Evolutionary conservation across 1,140 invertebrate genomes (phyloP).

Genomic region (Rhopalosiphum maidis): DNA sequence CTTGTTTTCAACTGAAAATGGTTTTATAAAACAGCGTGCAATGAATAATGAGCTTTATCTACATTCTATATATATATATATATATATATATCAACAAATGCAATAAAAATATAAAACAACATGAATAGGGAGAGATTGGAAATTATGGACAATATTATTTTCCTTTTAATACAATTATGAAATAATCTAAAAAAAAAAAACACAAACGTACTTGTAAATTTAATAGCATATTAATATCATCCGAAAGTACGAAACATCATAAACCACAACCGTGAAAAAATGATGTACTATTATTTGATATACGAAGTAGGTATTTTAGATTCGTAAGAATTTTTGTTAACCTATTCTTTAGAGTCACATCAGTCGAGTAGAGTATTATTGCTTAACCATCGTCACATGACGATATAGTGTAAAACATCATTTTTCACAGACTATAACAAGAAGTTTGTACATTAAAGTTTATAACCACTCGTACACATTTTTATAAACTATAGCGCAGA

Average conservation of each 20-base stretch:
- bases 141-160: not conserved
- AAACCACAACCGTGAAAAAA: not conserved
- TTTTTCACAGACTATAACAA: constrained; percentile 32
- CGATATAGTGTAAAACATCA: constrained; percentile 6
- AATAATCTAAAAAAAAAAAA: not conserved
- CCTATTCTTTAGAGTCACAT: not conserved
- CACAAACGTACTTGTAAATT: not conserved
- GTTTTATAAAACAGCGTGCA: not conserved
- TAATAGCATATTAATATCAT: not conserved
- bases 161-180: not conserved
- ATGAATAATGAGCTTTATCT: not conserved
- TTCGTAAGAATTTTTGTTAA: not conserved
- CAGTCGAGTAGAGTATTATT: not conserved
- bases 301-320: not conserved
- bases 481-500: constrained; percentile 13
- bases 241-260: not conserved
- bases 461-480: constrained; percentile 31
- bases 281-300: not conserved
- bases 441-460: constrained; percentile 41
- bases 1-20: not conserved
- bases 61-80: too few species aligned
- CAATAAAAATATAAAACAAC: not conserved
- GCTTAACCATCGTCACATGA: not conserved
- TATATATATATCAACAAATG: not conserved
- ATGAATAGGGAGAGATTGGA: not conserved